Base-by-base conservation (phyloP, 2,113 vertebrate species). In the Cisticola juncidis region DNA sequence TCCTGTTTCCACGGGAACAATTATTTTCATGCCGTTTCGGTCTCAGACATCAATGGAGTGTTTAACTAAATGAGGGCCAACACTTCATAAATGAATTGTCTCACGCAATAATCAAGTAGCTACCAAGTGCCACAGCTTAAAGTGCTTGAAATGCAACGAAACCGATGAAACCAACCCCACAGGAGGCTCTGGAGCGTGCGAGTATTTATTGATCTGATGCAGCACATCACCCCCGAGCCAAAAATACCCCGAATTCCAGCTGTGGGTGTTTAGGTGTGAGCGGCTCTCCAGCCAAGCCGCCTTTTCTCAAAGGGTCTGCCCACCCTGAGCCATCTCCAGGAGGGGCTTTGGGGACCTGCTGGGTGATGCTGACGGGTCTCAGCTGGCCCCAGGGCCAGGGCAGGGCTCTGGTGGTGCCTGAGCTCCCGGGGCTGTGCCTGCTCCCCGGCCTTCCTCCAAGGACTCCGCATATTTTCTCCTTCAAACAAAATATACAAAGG, bases 401-500 rank as follows among this genome's bases (percentile, higher is more conserved):
- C 14, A 5, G 50, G 70, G 50, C 62, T 31, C 50, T 29, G 58
- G 64, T 79, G 48, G 71, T 79, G 79, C 81, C 56, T 51, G 82
- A 1, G 64, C 64, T 83, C 29, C 5, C 58, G 11, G 76, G 60
- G 90, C 84, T 6, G 5, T 81, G 92, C 76, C 69, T 92, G 86
- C 21, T 95, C 86, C 33, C 74, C 62, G 0, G 86, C 82, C 66
- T 50, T 83, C 64, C 86, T 88, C 72, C 80, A 21, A 94, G 82
- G 91, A 14, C 94, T 93, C 23, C 47, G 33, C 94, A 90, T 95
- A 83, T 92, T 96, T 96, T 54, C 77, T 71, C 44, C 82, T 78
- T 47, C 13, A 93, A 96, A 47, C 56, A 93, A 97, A 97, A 96
- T 97, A 97, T 94, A 97, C 96, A 96, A 95, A 95, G 78, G 86